phyloP scores from a whole-genome alignment of 2,797 vertebrate genomes.

The Syngnathus rostellatus region DNA sequence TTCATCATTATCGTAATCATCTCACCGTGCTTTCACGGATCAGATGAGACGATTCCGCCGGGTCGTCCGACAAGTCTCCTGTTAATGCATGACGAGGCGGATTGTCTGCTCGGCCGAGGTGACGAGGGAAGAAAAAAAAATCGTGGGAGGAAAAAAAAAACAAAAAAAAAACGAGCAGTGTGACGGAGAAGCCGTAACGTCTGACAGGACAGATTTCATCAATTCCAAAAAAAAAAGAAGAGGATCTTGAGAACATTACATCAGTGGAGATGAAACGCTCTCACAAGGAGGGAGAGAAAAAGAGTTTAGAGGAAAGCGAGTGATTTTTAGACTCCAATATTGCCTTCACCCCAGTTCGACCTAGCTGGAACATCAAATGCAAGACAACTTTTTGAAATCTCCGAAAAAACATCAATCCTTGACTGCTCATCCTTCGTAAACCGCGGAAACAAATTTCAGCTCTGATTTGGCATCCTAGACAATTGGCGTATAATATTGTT shows the following conservation, averaged over 20 bases:
- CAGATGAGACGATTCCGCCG: slow-evolving; percentile 36
- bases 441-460: not conserved
- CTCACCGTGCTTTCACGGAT: slow-evolving; percentile 11
- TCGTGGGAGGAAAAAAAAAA: slow-evolving; percentile 8
- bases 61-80: slow-evolving; percentile 33
- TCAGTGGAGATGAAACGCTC: slow-evolving; percentile 27
- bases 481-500: no score
- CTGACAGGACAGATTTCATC: slow-evolving; percentile 55
- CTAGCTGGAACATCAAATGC: slow-evolving; percentile 4
- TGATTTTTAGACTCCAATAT: slow-evolving; percentile 14
- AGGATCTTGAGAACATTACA: slow-evolving; percentile 30
- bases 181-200: slow-evolving; percentile 49
- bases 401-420: slow-evolving; percentile 3
- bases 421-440: not conserved
- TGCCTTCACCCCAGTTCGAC: slow-evolving; percentile 11
- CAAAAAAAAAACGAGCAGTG: slow-evolving; percentile 13
- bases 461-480: not conserved
- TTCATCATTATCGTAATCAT: slow-evolving; percentile 12
- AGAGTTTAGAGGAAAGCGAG: slow-evolving; percentile 17
- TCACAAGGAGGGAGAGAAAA: not conserved
- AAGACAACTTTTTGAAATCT: slow-evolving; percentile 8
- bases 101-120: slow-evolving; percentile 25
- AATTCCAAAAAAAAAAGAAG: slow-evolving; percentile 46
- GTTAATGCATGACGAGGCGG: slow-evolving; percentile 11
- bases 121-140: slow-evolving; percentile 23